Base-by-base conservation (phyloP, 2,888 invertebrate species). In the Erebia palarica region DNA sequence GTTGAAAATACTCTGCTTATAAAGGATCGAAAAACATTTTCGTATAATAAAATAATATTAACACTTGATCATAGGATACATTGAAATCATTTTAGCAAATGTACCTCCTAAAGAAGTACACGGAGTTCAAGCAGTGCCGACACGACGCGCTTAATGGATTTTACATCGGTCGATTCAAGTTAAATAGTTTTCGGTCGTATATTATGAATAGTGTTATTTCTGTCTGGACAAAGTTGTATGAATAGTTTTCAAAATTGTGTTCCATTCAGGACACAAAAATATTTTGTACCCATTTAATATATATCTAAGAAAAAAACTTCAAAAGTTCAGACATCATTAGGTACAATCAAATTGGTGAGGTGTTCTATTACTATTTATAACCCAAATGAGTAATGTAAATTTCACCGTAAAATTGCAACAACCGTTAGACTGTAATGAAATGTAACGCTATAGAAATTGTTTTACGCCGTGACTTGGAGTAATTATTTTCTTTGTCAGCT, bases 31-130 rank as follows among this genome's bases (percentile, higher is more conserved):
- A 66, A 70, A 42, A 63, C 59, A 57, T 72, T 61, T 60, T 63
- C 11, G 27, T 70, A 70, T 66, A 58, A 59, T 73, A 70, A 18
- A 75, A 55, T 74, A 69, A 73, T 72, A 72, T 73, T 55, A 70
- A 75, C n/a, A 69, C 59, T 68, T 77, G 73, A 77, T 69, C 58
- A 65, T 70, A 71, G 69, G 63, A 70, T 75, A 86, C 86, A 85
- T 75, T 79, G 81, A 82, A 84, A 74, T 78, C 83, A 82, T 85
- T 82, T 87, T 85, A 84, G 78, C 76, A 72, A 76, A 77, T 79
- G 79, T 76, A 79, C 76, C 78, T 79, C 79, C 79, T 75, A 69
- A 74, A 65, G 75, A 59, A 70, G 73, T 73, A 78, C 77, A 80
- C 53, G 68, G 71, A 75, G 76, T 70, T 77, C 81, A 80, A 77